Evolutionary conservation across 2,113 vertebrate species (phyloP).

Genomic region (Labrus mixtus): DNA sequence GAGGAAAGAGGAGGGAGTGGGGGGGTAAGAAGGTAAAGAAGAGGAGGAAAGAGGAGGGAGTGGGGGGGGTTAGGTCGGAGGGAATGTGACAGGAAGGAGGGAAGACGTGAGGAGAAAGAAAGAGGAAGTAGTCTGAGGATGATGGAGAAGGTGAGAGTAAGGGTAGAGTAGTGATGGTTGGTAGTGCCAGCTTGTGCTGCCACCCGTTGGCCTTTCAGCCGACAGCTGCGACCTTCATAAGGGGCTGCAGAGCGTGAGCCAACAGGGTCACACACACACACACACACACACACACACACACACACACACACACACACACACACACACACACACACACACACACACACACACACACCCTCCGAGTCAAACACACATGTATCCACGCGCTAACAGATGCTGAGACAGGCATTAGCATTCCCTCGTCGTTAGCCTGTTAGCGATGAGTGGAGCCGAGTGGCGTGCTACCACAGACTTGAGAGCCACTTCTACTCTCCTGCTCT

Average conservation of each 20-base stretch:
- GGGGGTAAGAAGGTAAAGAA: background rate
- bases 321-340: background rate
- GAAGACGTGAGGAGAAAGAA: constrained; percentile 38
- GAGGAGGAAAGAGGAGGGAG: background rate
- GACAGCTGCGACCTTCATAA: constrained; percentile 69
- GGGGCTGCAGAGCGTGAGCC: constrained; percentile 29
- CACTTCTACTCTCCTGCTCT: constrained; percentile 35
- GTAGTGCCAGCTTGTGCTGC: constrained; percentile 64
- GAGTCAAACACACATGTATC: background rate
- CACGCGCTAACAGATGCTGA: constrained; percentile 43
- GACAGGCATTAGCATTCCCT: constrained; percentile 62
- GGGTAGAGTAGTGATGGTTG: constrained; percentile 41
- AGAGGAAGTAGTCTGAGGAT: constrained; percentile 4
- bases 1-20: background rate
- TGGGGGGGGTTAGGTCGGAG: background rate
- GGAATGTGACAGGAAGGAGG: constrained; percentile 26
- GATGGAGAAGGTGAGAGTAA: constrained; percentile 61
- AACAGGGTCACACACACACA: constrained; percentile 22
- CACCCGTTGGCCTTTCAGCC: constrained; percentile 50
- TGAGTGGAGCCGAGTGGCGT: constrained; percentile 41
- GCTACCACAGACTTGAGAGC: constrained; percentile 36
- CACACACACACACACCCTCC: background rate
- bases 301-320: background rate
- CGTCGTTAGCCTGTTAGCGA: constrained; percentile 48
- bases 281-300: background rate